Evolutionary conservation across 2,888 invertebrate species (phyloP).

Genomic region (Hoplodrina ambigua): DNA sequence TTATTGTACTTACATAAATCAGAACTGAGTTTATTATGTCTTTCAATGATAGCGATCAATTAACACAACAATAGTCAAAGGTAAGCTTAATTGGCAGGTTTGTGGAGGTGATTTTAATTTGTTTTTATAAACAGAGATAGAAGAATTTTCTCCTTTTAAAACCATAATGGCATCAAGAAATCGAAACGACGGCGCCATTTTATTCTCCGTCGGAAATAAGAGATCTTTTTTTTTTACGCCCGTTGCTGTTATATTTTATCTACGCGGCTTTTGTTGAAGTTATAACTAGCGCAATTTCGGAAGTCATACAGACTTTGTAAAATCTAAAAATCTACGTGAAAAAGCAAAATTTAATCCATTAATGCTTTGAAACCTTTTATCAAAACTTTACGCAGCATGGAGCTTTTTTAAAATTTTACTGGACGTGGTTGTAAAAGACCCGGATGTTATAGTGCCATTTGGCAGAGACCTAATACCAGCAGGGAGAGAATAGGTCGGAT

Average conservation of each 20-base stretch:
- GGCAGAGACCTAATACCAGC: constrained; percentile 10
- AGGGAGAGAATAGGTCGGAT: not conserved
- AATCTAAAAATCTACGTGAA: constrained; percentile 48
- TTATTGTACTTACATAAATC: too few species aligned
- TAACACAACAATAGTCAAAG: not conserved
- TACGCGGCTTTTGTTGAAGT: constrained; percentile 21
- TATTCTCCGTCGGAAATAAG: not conserved
- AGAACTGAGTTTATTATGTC: too few species aligned
- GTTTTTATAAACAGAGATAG: too few species aligned
- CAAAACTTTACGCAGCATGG: constrained; percentile 44
- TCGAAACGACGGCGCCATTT: not conserved
- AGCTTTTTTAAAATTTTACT: constrained; percentile 28
- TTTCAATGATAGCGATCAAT: not conserved
- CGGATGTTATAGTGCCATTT: constrained; percentile 31
- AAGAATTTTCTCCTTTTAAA: too few species aligned
- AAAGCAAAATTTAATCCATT: constrained; percentile 55
- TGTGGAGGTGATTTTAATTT: not conserved
- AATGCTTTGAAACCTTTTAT: constrained; percentile 57
- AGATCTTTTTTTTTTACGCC: not conserved
- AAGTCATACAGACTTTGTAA: constrained; percentile 35
- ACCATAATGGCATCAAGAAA: not conserved
- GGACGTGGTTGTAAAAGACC: constrained; percentile 34
- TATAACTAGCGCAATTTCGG: constrained; percentile 29
- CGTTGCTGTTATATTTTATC: constrained; percentile 9
- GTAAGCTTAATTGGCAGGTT: not conserved